Evolutionary conservation across 2,888 invertebrate species (phyloP).

Genomic region (Xestia xanthographa): DNA sequence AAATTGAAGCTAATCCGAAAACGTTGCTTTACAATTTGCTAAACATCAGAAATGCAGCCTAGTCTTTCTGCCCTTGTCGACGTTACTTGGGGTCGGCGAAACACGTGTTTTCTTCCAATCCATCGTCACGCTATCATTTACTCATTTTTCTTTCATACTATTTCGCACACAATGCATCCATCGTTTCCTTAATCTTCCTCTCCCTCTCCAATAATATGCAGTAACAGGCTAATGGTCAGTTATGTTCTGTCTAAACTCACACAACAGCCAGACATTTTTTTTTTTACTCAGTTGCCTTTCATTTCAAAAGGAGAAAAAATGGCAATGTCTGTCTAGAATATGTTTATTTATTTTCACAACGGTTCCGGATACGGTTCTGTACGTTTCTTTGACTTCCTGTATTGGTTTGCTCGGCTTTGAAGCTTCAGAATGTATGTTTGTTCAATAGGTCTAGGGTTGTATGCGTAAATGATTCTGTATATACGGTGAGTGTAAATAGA

Average conservation of each 20-base stretch:
- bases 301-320: conserved; percentile 23
- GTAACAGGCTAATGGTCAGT: neutral
- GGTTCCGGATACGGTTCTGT: conserved; percentile 18
- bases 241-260: neutral
- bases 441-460: conserved; percentile 19
- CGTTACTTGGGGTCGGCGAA: too few relatives aligned
- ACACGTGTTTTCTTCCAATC: too few relatives aligned
- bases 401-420: conserved; percentile 52
- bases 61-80: too few relatives aligned
- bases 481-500: neutral
- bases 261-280: neutral
- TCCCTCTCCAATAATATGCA: too few relatives aligned
- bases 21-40: too few relatives aligned
- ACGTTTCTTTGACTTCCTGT: conserved; percentile 40
- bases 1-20: too few relatives aligned
- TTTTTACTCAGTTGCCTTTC: neutral
- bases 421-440: conserved; percentile 22
- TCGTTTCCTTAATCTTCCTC: too few relatives aligned
- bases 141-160: too few relatives aligned
- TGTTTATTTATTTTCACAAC: conserved; percentile 39
- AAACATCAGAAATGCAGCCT: too few relatives aligned
- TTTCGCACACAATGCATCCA: too few relatives aligned
- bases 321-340: conserved; percentile 13
- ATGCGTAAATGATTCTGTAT: conserved; percentile 10
- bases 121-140: too few relatives aligned